Base-by-base conservation (phyloP, 2,888 invertebrate genomes). In the Polyommatus iphigenia region DNA sequence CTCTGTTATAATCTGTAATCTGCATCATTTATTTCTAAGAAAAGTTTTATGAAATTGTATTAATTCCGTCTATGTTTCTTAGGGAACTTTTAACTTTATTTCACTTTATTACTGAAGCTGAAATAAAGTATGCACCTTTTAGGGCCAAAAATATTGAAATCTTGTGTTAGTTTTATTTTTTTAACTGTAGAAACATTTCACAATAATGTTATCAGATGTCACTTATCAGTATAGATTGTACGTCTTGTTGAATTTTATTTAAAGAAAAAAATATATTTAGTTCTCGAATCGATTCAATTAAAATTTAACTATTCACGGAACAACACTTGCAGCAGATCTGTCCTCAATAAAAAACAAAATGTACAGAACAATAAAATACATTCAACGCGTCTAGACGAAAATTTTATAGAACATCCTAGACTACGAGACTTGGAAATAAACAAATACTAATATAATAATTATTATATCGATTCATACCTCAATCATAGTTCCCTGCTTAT, bases 321-420 rank as follows among this genome's bases (percentile, higher is more conserved):
- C 2, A 13, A 67, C 2, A 15, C 5, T 29, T 18, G 29, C 67
- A 32, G 0, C 29, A 67, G 67, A 67, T 15, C 29, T 67, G 15
- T 67, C 67, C 15, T 32, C 29, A 29, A 67, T 67, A 24, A 67
- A 32, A 6, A 2, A 67, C 13, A 18, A 67, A 67, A 29, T 29
- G 67, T 15, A 6, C 6, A 67, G 2, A 62, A 62, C 24, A 67
- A 29, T 67, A 32, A 67, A 67, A 29, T 67, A 29, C 10, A 67
- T 67, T 67, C 29, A 67, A 29, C 67, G 20, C 29, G 67, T 67
- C 67, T 67, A 67, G 67, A 67, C 67, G 24, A 67, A 67, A 29
- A 67, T 67, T 67, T 67, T 67, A 67, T 67, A 32, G 29, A 29
- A 67, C 29, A 67, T 15, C 67, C 29, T 29, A 67, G 67, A 29